Evolutionary conservation across 2,797 vertebrate genomes (phyloP).

Genomic region (Eurystomus glaucurus): DNA sequence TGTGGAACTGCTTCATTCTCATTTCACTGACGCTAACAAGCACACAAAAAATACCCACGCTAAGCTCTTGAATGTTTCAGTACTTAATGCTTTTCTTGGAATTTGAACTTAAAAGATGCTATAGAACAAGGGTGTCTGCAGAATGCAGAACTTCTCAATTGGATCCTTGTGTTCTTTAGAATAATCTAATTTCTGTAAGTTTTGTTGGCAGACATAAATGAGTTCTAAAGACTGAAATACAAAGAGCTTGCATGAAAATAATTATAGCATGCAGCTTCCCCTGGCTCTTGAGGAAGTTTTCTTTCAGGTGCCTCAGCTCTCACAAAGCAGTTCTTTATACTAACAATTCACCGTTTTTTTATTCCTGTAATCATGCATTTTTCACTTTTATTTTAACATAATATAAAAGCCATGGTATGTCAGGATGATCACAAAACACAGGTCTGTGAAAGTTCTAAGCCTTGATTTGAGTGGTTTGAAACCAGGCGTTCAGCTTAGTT

Average conservation of each 20-base stretch:
- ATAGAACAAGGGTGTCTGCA: neutral
- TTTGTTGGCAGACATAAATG: neutral
- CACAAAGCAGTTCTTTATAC: neutral
- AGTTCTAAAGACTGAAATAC: neutral
- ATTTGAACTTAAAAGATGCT: neutral
- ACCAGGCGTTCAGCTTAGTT: neutral
- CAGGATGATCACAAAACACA: neutral
- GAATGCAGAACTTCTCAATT: neutral
- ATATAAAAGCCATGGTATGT: neutral
- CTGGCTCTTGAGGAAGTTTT: neutral
- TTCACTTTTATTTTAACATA: neutral
- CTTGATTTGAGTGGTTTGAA: neutral
- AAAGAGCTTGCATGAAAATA: neutral
- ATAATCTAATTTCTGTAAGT: neutral
- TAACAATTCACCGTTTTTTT: neutral
- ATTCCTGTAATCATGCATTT: neutral
- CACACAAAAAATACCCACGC: neutral
- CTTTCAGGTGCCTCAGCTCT: neutral
- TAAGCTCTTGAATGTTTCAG: neutral
- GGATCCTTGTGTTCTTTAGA: neutral
- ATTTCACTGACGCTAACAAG: neutral
- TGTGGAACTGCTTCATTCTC: neutral
- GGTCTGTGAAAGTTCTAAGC: neutral
- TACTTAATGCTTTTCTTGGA: neutral
- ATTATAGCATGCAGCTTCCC: neutral